Base-by-base conservation (phyloP, 1,140 invertebrate genomes). In the Drosophila pallidifrons region DNA sequence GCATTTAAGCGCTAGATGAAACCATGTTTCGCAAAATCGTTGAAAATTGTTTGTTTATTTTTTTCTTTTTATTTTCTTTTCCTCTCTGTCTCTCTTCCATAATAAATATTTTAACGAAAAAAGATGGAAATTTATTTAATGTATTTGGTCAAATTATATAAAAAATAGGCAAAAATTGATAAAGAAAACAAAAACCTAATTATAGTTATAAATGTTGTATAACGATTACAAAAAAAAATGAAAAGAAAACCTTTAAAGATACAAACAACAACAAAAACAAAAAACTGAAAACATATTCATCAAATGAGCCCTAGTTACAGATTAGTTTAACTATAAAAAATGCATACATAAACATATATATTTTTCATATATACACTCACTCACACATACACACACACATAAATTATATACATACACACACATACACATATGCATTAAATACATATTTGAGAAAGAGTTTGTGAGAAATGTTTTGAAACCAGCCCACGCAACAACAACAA, bases 221-320 rank as follows among this genome's bases (percentile, higher is more conserved):
- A 59, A 61, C 55, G 73, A 79, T 61, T 66, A 61, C n/a, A 73
- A 67, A 25, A 51, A 55, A 76, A 15, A 20, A 46, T 10, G 64
- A 47, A 8, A 57, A 63, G 38, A 76, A 82, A 85, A 79, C 52
- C 65, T 74, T 81, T 77, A 74, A 68, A 25, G 3, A 85, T 86
- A 80, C 68, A 83, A 77, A 47, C 35, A 43, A 15, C n/a, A 70
- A 57, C 3, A 47, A 69, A 60, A 58, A 32, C 15, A 88, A 58
- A 43, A 28, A 88, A 89, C 75, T 89, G 78, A 89, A 75, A 86
- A 86, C 78, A 90, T 90, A 90, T 75, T 90, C 81, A 90, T 91
- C 79, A 80, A 90, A 90, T 91, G 86, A 90, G 79, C 83, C 83
- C 85, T 87, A 88, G 83, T 87, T 87, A 87, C 83, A 82, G 83